These are phyloP conservation scores for Cheilosia scutellata DNA, from an alignment of 2,888 invertebrate species.

Conservation along the genomic window DNA sequence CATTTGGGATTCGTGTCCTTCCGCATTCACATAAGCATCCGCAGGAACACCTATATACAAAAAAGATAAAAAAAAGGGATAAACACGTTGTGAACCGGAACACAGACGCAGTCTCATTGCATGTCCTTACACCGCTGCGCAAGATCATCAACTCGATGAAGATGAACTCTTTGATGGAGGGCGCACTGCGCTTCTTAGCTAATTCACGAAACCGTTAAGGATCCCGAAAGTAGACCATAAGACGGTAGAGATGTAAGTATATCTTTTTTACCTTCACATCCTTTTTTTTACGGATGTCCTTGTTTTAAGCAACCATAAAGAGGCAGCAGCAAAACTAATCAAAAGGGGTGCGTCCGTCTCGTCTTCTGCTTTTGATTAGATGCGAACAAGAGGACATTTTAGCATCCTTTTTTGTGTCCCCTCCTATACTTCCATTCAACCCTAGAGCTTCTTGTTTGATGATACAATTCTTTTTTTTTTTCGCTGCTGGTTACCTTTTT, in stretches of 20 bases:
- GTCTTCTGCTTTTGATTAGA: slow-evolving; percentile 76
- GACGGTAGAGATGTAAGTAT: slow-evolving; percentile 46
- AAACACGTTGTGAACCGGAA: slow-evolving; percentile 69
- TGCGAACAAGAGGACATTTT: slow-evolving; percentile 65
- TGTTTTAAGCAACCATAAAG: slow-evolving; percentile 67
- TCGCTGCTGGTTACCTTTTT: slow-evolving; percentile 20
- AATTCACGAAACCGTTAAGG: slow-evolving; percentile 76
- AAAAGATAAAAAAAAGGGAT: slow-evolving; percentile 18
- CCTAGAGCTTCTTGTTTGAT: slow-evolving; percentile 63
- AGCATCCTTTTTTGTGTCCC: slow-evolving; percentile 41
- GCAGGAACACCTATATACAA: slow-evolving; percentile 4
- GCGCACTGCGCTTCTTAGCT: slow-evolving; percentile 41
- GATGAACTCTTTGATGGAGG: slow-evolving; percentile 26
- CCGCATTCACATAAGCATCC: slow-evolving; percentile 12
- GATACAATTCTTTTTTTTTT: slow-evolving; percentile 14
- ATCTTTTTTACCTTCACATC: slow-evolving; percentile 12
- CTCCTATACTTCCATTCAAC: slow-evolving; percentile 30
- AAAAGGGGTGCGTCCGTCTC: slow-evolving; percentile 73
- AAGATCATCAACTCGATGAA: slow-evolving; percentile 31
- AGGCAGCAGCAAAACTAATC: slow-evolving; percentile 36
- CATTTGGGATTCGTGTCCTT: slow-evolving; percentile 64
- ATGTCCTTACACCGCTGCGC: not conserved
- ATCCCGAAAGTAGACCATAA: slow-evolving; percentile 74
- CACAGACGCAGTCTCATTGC: slow-evolving; percentile 31
- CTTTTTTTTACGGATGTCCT: slow-evolving; percentile 48